Evolutionary conservation across 2,113 vertebrate species (phyloP).

Genomic region (Trichechus manatus): DNA sequence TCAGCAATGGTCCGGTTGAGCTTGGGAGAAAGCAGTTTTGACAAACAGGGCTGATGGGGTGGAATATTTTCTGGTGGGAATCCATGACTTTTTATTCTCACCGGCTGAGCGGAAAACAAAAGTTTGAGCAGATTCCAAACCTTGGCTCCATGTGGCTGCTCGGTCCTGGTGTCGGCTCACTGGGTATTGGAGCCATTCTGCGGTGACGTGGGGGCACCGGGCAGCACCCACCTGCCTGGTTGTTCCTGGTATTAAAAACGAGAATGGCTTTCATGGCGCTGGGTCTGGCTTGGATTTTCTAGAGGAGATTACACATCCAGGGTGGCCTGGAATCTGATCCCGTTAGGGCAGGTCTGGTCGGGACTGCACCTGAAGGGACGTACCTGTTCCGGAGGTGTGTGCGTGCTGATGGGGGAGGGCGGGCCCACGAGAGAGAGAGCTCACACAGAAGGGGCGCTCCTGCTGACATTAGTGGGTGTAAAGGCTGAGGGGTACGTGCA

Average conservation of each 20-base stretch:
- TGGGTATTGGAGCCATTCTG: neutral
- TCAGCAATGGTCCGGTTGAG: fast-evolving
- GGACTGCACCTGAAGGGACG: neutral
- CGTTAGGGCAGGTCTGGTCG: neutral
- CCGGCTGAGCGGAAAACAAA: neutral
- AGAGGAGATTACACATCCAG: neutral
- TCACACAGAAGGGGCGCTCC: fast-evolving
- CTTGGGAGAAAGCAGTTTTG: neutral
- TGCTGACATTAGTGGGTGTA: fast-evolving
- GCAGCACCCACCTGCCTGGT: neutral
- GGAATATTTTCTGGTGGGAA: neutral
- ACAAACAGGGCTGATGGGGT: neutral
- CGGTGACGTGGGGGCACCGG: neutral
- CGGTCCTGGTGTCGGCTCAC: no score
- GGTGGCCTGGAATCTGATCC: neutral
- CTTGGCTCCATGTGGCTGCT: neutral
- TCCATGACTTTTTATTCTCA: neutral
- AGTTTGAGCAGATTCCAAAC: neutral
- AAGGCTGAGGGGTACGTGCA: neutral
- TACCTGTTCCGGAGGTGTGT: neutral
- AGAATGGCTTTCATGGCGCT: neutral
- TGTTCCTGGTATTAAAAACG: neutral
- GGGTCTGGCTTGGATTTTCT: neutral
- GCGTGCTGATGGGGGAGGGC: fast-evolving
- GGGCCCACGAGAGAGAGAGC: neutral